Percentiles rank a stretch among this genome's conserved stretches.
Conservation (phyloP, 2,797 vertebrate species). For the Rhabdophis nuchalis region DNA sequence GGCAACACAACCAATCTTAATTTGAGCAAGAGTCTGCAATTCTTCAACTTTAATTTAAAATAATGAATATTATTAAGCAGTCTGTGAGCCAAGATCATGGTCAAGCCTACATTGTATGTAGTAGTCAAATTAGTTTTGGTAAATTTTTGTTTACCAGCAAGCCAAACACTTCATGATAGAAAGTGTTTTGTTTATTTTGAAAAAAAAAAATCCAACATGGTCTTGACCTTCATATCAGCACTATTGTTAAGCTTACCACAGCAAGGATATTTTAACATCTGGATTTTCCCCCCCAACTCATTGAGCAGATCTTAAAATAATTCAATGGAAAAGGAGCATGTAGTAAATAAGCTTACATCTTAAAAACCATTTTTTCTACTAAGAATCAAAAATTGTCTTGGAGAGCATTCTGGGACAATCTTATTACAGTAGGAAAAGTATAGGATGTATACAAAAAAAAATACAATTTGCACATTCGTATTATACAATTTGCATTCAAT, state of each 20-base stretch:
- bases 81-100: conserved; percentile 79
- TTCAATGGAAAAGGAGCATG: background rate
- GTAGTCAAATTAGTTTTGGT: conserved; percentile 45
- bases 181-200: conserved; percentile 29
- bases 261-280: background rate
- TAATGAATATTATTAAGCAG: conserved; percentile 88
- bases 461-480: background rate
- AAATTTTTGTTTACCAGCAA: conserved; percentile 63
- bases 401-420: no score
- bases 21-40: conserved; percentile 87
- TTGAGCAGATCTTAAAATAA: background rate
- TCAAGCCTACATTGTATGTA: conserved; percentile 68
- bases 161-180: conserved; percentile 50
- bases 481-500: conserved; percentile 37
- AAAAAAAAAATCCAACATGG: conserved; percentile 22
- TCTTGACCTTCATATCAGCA: conserved; percentile 25
- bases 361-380: background rate
- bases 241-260: background rate
- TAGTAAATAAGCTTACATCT: background rate
- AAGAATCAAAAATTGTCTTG: background rate
- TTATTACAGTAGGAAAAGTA: background rate
- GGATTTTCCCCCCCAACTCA: conserved; percentile 11
- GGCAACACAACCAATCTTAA: conserved; percentile 96
- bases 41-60: conserved; percentile 90
- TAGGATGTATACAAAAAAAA: background rate